Conservation (phyloP, 30 jellyfish, hydroid and myxozoan genomes). For the Rhopilema esculentum region DNA sequence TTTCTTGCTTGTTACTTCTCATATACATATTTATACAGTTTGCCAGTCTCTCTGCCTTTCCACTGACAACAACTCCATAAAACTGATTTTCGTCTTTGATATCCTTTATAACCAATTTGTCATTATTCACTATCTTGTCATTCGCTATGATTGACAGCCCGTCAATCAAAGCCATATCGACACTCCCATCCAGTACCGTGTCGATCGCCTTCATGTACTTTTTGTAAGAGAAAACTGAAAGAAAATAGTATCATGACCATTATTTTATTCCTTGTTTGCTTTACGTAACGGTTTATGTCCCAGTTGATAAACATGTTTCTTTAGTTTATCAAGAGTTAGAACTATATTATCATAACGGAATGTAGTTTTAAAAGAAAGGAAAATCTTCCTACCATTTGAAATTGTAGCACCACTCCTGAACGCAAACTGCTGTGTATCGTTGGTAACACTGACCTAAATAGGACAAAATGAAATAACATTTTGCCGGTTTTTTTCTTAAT, state of each 20-base stretch:
- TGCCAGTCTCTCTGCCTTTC: constrained; percentile 35
- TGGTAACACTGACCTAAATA: constrained; percentile 19
- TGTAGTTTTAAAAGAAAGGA: no score
- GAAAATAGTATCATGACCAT: no score
- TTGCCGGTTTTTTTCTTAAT: not conserved
- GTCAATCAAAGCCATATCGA: constrained; percentile 26
- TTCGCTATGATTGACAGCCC: constrained; percentile 29
- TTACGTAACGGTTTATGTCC: no score
- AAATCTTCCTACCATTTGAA: not conserved
- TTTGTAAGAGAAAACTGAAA: constrained; percentile 13
- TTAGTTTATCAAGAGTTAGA: no score
- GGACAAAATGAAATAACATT: not conserved
- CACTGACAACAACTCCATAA: constrained; percentile 28
- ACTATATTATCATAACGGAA: no score
- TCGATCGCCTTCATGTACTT: constrained; percentile 1
- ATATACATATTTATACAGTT: constrained; percentile 24
- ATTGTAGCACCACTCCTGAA: constrained; percentile 17
- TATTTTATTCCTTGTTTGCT: no score
- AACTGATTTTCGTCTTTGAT: constrained; percentile 13
- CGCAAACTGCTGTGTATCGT: constrained; percentile 32
- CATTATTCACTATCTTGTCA: not conserved
- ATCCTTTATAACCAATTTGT: constrained; percentile 6
- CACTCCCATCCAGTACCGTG: constrained; percentile 1
- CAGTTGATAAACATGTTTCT: no score
- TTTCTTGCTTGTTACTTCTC: constrained; percentile 26